phyloP scores from a whole-genome alignment of 2,888 invertebrate genomes.

The Rhagonycha lutea region DNA sequence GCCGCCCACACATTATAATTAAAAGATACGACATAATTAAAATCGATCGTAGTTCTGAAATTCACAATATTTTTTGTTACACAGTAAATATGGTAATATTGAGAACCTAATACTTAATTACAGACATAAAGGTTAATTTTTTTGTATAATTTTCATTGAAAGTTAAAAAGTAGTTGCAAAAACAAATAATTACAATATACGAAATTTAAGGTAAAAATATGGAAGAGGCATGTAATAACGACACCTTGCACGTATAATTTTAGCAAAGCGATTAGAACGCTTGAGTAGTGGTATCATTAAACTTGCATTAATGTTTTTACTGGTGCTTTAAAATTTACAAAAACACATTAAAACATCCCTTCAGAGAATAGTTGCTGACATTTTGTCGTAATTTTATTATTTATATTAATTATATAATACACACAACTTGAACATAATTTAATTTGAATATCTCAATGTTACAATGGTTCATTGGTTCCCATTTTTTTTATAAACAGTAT shows the following conservation, averaged over 20 bases:
- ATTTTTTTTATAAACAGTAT: not conserved
- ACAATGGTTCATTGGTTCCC: not conserved
- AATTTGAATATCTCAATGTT: not conserved
- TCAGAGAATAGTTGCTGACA: not conserved
- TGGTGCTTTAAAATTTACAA: slow-evolving; percentile 5
- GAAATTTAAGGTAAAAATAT: not conserved
- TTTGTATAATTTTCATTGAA: not conserved
- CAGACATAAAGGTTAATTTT: not conserved
- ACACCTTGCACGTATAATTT: slow-evolving; percentile 14
- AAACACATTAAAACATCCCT: not conserved
- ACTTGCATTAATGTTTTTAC: slow-evolving; percentile 17
- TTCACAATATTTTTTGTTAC: not conserved
- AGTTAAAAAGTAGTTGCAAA: not conserved
- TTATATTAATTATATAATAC: not conserved
- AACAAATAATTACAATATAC: not conserved
- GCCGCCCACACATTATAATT: not conserved
- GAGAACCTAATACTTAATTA: too few species aligned
- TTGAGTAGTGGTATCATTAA: slow-evolving; percentile 18
- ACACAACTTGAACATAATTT: not conserved
- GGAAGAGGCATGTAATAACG: not conserved
- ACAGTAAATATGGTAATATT: too few species aligned
- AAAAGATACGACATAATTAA: not conserved
- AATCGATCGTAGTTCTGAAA: slow-evolving; percentile 3
- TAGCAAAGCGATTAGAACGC: slow-evolving; percentile 11
- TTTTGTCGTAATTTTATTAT: not conserved